Conservation (phyloP, 2,888 invertebrate genomes). For the Pycnomerus fuliginosus region DNA sequence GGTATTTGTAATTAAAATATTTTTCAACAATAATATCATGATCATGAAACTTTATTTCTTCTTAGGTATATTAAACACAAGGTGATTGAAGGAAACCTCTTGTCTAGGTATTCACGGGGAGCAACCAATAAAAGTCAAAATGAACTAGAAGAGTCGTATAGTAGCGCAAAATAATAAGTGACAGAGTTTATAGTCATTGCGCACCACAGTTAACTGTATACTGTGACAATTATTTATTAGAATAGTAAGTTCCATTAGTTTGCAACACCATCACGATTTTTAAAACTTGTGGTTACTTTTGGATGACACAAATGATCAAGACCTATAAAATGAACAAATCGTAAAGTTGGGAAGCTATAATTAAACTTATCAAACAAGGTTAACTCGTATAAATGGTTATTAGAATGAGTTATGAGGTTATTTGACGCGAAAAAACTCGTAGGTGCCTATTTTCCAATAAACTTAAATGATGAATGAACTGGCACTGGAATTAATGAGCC, state of each 20-base stretch:
- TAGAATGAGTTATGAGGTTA: conserved; percentile 18
- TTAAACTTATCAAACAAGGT: conserved; percentile 5
- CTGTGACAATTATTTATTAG: conserved; percentile 18
- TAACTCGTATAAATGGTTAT: conserved; percentile 12
- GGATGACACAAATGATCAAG: not conserved
- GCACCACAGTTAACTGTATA: conserved; percentile 8
- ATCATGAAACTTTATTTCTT: too few relatives aligned
- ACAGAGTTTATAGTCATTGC: conserved; percentile 13
- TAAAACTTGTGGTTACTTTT: too few relatives aligned
- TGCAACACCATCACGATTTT: conserved; percentile 7
- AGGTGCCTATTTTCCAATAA: conserved; percentile 18
- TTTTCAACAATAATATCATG: too few relatives aligned
- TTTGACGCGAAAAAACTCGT: conserved; percentile 8
- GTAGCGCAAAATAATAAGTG: conserved; percentile 18
- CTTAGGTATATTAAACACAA: too few relatives aligned
- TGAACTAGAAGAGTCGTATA: conserved; percentile 11
- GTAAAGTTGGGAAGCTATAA: conserved; percentile 9
- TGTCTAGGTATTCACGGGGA: conserved; percentile 14
- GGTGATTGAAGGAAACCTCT: too few relatives aligned
- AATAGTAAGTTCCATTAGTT: conserved; percentile 15
- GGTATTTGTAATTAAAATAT: too few relatives aligned
- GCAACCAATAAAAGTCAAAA: conserved; percentile 16
- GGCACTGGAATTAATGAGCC: too few relatives aligned
- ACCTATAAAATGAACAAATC: not conserved
- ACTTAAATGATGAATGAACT: conserved; percentile 15